A percentile compares a stretch with the other conserved stretches of the same genome.
These are phyloP conservation scores for Carcinoscorpius rotundicauda DNA, from an alignment of 1,140 invertebrate species.

Conservation along the genomic window DNA sequence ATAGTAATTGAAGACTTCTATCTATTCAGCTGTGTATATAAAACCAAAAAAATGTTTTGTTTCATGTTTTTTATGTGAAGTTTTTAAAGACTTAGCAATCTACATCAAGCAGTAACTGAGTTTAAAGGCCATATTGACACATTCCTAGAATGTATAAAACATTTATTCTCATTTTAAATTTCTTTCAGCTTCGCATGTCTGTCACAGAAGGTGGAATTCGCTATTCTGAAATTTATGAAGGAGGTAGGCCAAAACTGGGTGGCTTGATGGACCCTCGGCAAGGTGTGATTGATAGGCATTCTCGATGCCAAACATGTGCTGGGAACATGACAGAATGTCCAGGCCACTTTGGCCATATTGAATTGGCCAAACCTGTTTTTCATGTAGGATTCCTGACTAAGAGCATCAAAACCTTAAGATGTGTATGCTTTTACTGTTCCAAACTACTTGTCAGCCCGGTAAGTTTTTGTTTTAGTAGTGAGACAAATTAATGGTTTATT, in stretches of 20 bases:
- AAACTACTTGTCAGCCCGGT: constrained; percentile 88
- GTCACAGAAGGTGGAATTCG: constrained; percentile 94
- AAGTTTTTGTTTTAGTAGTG: constrained; percentile 35
- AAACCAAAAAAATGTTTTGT: no score
- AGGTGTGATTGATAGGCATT: constrained; percentile 88
- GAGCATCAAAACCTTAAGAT: constrained; percentile 89
- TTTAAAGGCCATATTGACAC: constrained; percentile 2
- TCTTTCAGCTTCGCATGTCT: constrained; percentile 81
- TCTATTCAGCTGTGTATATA: no score
- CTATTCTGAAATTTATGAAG: constrained; percentile 96
- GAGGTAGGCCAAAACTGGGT: constrained; percentile 89
- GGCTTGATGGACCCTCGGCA: constrained; percentile 99
- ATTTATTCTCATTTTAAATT: constrained; percentile 17
- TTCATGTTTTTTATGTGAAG: no score
- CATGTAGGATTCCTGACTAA: constrained; percentile 97
- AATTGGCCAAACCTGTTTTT: constrained; percentile 96
- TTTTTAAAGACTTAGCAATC: no score
- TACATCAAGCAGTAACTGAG: no score
- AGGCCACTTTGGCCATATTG: constrained; percentile 99
- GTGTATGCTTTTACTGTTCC: constrained; percentile 96
- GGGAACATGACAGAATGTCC: constrained; percentile 97
- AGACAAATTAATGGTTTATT: background rate
- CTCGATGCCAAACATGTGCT: constrained; percentile 93
- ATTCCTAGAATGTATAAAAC: background rate
- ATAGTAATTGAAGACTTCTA: no score